phyloP scores from a whole-genome alignment of 2,113 vertebrate genomes.

The Lynx canadensis region DNA sequence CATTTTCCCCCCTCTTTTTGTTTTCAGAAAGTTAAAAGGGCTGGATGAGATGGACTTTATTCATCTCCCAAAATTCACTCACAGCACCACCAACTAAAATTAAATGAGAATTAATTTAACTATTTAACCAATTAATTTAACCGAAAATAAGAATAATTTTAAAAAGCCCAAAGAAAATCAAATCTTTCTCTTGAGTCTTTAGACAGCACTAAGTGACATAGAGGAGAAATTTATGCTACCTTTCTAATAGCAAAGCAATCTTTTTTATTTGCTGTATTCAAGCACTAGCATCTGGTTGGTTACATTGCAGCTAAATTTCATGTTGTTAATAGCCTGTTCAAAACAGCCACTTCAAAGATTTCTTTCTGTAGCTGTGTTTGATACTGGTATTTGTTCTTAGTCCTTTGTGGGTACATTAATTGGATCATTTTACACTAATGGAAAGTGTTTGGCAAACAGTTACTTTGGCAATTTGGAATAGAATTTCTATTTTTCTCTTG shows the following conservation, averaged over 20 bases:
- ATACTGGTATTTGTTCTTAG: conserved; percentile 62
- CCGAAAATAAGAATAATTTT: conserved; percentile 64
- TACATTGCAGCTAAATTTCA: conserved; percentile 67
- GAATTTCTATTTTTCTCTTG: conserved; percentile 56
- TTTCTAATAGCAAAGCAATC: conserved; percentile 61
- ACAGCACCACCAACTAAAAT: neutral
- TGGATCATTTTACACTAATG: conserved; percentile 71
- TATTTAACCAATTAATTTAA: neutral
- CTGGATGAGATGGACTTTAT: neutral
- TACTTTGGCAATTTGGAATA: conserved; percentile 62
- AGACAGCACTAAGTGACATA: conserved; percentile 21
- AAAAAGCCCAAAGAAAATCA: conserved; percentile 49
- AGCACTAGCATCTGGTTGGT: conserved; percentile 25
- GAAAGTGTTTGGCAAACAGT: conserved; percentile 73
- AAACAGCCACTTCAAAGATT: conserved; percentile 68
- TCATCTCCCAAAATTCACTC: conserved; percentile 32
- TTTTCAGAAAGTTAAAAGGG: neutral
- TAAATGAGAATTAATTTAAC: conserved; percentile 9
- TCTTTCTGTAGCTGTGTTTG: neutral
- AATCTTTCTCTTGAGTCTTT: conserved; percentile 30
- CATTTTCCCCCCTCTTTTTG: neutral
- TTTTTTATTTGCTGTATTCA: conserved; percentile 70
- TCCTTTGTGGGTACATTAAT: conserved; percentile 72
- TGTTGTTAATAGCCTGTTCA: conserved; percentile 63
- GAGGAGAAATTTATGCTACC: conserved; percentile 34